Evolutionary conservation across 2,888 invertebrate species (phyloP), one percentile per base, ranked within the genome.

Genomic region (Leptinotarsa peninsularis): DNA sequence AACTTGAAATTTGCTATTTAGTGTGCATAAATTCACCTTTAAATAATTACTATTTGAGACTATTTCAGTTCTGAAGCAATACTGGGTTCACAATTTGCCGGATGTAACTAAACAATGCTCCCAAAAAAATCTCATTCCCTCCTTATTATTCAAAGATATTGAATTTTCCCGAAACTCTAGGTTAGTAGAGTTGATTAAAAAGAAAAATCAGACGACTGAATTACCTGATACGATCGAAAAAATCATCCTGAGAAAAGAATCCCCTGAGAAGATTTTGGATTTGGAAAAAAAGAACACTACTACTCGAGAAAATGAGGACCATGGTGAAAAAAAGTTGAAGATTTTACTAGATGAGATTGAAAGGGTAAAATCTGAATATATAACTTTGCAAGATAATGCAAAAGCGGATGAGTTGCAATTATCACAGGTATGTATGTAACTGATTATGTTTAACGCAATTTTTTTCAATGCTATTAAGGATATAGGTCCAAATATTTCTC

Each of bases 271-370:
- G 33, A 17, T 58, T 66, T 67, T n/a, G 5, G 27, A 66, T 60
- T 52, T 56, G n/a, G 67, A 72, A 72, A 72, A 43, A 49, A 63
- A 50, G 23, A 72, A 66, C 14, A 58, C 67, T 50, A 49, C 72
- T 56, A 72, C 71, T 63, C 72, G 78, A 18, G 80, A 82, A 75
- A 73, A 58, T 69, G 27, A 60, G 10, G 69, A 72, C 52, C 67
- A 21, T 14, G 50, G 18, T 14, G 49, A 72, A 66, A 77, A 73
- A 76, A 81, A 82, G 76, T 78, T 83, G 82, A 83, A 88, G 78
- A 81, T 84, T 84, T 67, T 91, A 83, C 84, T 88, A 76, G 82
- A 84, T 85, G 77, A 88, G 83, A 82, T 83, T 76, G 82, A 89
- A 86, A 78, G 88, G 82, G 78, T 88, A 85, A 81, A 83, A 77